Evolutionary conservation across 2,113 vertebrate species (phyloP).

Genomic region (Marmota monax): DNA sequence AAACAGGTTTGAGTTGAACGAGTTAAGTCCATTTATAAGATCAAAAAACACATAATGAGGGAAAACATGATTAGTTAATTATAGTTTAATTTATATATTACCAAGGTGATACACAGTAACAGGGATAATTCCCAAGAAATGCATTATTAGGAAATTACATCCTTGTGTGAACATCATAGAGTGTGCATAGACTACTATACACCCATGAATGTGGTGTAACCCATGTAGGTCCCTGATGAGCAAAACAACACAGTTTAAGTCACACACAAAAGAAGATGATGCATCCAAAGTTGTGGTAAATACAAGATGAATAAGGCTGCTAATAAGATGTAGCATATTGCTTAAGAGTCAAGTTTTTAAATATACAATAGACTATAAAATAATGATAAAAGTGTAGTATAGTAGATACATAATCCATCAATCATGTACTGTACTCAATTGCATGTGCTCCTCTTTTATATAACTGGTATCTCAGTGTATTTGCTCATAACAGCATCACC

Average conservation of each 20-base stretch:
- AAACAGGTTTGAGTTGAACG: conserved; percentile 38
- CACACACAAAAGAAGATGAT: not conserved
- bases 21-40: conserved; percentile 44
- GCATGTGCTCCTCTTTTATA: not conserved
- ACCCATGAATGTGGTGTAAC: not conserved
- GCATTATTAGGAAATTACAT: not conserved
- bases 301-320: not conserved
- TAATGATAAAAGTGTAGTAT: not conserved
- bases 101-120: not conserved
- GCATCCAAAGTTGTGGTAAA: not conserved
- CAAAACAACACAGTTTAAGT: not conserved
- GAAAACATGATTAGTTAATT: not conserved
- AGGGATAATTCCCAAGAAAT: not conserved
- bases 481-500: not conserved
- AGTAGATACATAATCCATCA: not conserved
- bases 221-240: not conserved
- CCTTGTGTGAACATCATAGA: not conserved
- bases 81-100: conserved; percentile 21
- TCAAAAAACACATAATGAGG: not conserved
- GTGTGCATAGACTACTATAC: not conserved
- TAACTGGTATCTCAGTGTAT: not conserved
- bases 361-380: not conserved
- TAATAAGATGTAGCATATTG: too few species aligned
- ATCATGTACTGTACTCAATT: not conserved
- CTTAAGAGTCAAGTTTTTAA: not conserved